Percentiles rank a stretch among this genome's conserved stretches.
These are phyloP conservation scores for Drosophila rufa DNA, from an alignment of 1,140 invertebrate species.

Conservation along the genomic window DNA sequence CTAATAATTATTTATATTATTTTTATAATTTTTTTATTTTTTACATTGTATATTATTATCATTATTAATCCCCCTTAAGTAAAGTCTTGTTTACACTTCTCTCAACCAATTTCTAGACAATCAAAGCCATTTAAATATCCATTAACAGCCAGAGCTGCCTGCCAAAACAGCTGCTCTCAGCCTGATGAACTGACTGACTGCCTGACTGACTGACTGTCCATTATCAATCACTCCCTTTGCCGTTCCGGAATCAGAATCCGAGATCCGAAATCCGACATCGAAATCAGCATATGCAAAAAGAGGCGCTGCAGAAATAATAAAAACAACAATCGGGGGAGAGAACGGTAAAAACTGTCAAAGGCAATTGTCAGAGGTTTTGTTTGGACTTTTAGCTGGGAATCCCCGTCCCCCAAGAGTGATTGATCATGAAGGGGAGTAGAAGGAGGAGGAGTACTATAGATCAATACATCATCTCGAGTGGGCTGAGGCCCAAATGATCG, in stretches of 20 bases:
- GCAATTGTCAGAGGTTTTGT: constrained; percentile 75
- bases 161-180: constrained; percentile 59
- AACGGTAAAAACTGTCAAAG: constrained; percentile 77
- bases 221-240: constrained; percentile 57
- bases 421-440: constrained; percentile 48
- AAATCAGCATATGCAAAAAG: constrained; percentile 56
- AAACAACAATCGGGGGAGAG: constrained; percentile 61
- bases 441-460: background rate
- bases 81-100: background rate
- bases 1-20: no score
- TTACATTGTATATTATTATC: no score
- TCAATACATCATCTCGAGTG: constrained; percentile 65
- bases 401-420: constrained; percentile 49
- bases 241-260: constrained; percentile 1
- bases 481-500: constrained; percentile 62
- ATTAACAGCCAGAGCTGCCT: constrained; percentile 26
- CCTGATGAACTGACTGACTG: constrained; percentile 7
- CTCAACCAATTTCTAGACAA: constrained; percentile 1
- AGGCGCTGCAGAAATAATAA: constrained; percentile 46
- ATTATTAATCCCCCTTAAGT: background rate
- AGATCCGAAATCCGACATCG: background rate
- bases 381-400: constrained; percentile 29
- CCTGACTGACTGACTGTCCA: constrained; percentile 25
- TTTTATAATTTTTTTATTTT: no score
- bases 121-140: constrained; percentile 41